Evolutionary conservation across 53 echinoderm and acorn worm species (phyloP).

Genomic region (Glandiceps talaboti): DNA sequence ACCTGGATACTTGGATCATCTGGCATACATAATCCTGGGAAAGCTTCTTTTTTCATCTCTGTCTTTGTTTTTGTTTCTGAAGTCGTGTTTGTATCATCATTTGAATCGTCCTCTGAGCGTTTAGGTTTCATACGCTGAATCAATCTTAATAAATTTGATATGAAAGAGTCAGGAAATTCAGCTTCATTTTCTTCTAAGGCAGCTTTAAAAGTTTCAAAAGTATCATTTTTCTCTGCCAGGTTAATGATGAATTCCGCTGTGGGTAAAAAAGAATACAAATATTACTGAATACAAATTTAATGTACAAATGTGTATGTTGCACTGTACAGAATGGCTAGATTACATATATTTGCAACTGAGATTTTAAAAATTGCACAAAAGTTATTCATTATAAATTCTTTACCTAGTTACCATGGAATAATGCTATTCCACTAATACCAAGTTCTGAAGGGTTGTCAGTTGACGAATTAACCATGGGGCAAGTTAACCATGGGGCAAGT

Average conservation of each 20-base stretch:
- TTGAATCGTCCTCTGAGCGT: neutral
- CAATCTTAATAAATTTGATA: constrained; percentile 64
- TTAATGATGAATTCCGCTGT: constrained; percentile 92
- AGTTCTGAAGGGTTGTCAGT: too few species aligned
- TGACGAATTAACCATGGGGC: too few species aligned
- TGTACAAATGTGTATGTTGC: too few species aligned
- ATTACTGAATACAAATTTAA: neutral
- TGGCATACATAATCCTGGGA: constrained; percentile 70
- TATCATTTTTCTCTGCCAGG: constrained; percentile 82
- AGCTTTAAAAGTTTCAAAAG: constrained; percentile 48
- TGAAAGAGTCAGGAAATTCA: constrained; percentile 86
- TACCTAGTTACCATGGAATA: too few species aligned
- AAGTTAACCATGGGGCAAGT: too few species aligned
- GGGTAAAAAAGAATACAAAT: neutral
- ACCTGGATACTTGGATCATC: too few species aligned
- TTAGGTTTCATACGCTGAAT: constrained; percentile 96
- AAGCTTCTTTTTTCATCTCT: constrained; percentile 50
- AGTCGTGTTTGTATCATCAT: constrained; percentile 7
- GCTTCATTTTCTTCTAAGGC: constrained; percentile 82
- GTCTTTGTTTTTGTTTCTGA: constrained; percentile 11
- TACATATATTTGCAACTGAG: too few species aligned
- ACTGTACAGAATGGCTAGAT: too few species aligned
- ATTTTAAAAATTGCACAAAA: too few species aligned
- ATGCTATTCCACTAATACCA: too few species aligned
- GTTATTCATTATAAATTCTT: too few species aligned